These are phyloP conservation scores for Holotrichia oblita DNA, from an alignment of 1,140 invertebrate genomes.

Conservation along the genomic window DNA sequence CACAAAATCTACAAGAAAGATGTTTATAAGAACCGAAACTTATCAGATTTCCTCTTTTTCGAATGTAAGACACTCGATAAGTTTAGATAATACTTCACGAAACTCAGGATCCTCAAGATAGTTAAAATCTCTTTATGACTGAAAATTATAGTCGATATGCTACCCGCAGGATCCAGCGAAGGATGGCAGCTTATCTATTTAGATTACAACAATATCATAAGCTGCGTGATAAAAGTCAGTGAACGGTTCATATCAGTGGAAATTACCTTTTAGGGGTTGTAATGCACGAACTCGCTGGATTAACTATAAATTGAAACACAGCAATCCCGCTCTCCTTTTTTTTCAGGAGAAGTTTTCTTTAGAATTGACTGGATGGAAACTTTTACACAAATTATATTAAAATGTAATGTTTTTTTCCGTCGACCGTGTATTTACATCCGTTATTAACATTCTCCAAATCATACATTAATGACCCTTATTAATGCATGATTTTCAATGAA, in stretches of 20 bases:
- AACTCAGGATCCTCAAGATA: constrained; percentile 10
- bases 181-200: background rate
- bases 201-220: constrained; percentile 27
- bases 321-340: background rate
- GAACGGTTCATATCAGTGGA: constrained; percentile 28
- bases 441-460: too few species aligned
- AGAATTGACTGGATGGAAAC: background rate
- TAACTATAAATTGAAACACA: background rate
- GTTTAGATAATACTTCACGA: background rate
- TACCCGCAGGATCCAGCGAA: background rate
- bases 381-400: background rate
- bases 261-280: constrained; percentile 19
- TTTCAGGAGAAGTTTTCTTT: background rate
- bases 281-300: constrained; percentile 13
- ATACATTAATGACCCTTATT: too few species aligned
- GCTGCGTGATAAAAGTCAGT: constrained; percentile 31
- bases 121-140: background rate
- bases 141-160: constrained; percentile 19
- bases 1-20: too few species aligned
- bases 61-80: background rate
- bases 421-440: too few species aligned
- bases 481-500: too few species aligned
- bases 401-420: too few species aligned
- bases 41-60: background rate
- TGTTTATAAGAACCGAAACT: background rate